Evolutionary conservation across 2,888 invertebrate species (phyloP), one percentile per base, ranked within the genome.

Genomic region (Coenonympha glycerion): DNA sequence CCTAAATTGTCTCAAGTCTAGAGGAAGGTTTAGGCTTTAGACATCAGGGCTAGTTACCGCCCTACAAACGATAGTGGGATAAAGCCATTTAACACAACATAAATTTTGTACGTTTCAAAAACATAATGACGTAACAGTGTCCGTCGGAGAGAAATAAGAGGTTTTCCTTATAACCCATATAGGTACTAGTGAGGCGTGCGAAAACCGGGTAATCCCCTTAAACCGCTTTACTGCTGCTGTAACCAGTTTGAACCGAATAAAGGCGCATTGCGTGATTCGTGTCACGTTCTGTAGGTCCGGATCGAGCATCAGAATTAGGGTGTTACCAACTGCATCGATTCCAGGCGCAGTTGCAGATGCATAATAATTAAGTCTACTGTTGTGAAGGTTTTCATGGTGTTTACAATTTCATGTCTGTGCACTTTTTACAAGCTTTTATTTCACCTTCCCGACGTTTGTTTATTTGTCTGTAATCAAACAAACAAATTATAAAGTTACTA

Each of bases 201-300:
- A 22, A 19, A 26, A n/a, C 24, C 15, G 9, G 15, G 24, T 24
- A 39, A 39, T 39, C 39, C 15, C 15, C 13, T 15, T 39, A 39
- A 30, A 19, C 41, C 41, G 41, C 28, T 41, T 41, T 41, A 19
- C 6, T 19, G 11, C 3, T 41, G 30, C 18, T 30, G 28, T 30
- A 19, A 30, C 41, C 28, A 15, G 61, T 55, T 66, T 49, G 71
- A 73, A 75, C 67, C 70, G 66, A 68, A 76, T 76, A 73, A 73
- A 73, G 63, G 66, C 64, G 69, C 68, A 73, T 65, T 58, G 65
- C 61, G 57, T 61, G 62, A 73, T 73, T 74, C 77, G 52, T 57
- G 68, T 73, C 78, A 76, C 76, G 76, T 75, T 59, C 54, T 54
- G 59, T 53, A 50, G 56, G 52, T 62, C 58, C 62, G 63, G 60